A percentile compares a stretch with the other conserved stretches of the same genome.
Evolutionary conservation across 37 sponge, comb jelly and placozoan genomes (phyloP).

Genomic region (Halisarca cf. caerulea): DNA sequence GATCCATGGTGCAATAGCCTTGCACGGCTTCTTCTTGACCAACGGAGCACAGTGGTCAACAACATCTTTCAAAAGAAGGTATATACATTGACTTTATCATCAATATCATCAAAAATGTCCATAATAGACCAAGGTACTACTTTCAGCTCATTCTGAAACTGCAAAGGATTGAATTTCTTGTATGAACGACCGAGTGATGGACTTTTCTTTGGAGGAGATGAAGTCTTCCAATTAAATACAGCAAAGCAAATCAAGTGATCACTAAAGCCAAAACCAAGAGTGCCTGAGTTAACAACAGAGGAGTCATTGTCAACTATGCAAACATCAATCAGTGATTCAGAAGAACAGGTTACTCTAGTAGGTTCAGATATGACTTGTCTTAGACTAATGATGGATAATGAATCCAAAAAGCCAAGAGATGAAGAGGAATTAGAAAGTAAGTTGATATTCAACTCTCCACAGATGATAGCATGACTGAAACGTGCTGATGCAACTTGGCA

Average conservation of each 20-base stretch:
- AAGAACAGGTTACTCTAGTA: conserved; percentile 14
- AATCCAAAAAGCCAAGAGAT: neutral
- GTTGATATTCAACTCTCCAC: conserved; percentile 4
- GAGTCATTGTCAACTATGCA: conserved; percentile 28
- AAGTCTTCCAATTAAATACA: conserved; percentile 12
- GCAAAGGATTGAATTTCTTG: conserved; percentile 3
- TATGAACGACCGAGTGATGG: neutral
- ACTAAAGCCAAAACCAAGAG: conserved; percentile 27
- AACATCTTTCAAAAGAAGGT: conserved; percentile 25
- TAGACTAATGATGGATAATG: neutral
- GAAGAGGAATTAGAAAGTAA: neutral
- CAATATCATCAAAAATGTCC: conserved; percentile 4
- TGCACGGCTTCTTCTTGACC: conserved; percentile 9
- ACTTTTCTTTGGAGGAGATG: neutral
- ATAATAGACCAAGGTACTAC: conserved; percentile 4
- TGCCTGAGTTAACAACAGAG: neutral
- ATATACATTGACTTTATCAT: neutral
- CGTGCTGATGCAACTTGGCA: neutral
- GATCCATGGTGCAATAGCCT: neutral
- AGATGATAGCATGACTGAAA: neutral
- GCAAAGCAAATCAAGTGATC: conserved; percentile 4
- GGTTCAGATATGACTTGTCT: conserved; percentile 1
- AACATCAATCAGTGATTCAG: conserved; percentile 10
- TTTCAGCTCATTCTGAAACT: conserved; percentile 12
- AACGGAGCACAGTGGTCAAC: conserved; percentile 21